Conservation (phyloP, 2,888 invertebrate genomes). For the Heteropelma amictum region DNA sequence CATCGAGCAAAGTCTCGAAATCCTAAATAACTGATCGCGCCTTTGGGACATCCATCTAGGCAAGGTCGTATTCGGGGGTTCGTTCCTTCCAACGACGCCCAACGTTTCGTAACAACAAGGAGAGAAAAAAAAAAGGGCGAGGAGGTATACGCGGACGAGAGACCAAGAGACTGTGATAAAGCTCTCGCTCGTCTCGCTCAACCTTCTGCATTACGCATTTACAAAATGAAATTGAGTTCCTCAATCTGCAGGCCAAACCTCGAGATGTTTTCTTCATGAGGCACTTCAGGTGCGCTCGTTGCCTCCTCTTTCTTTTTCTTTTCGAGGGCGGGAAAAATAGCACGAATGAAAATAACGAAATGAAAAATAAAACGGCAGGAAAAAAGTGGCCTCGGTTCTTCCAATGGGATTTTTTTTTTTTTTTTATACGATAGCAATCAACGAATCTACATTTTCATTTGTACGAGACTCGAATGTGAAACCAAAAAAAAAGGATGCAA, state of each 20-base stretch:
- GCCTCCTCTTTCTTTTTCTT: background rate
- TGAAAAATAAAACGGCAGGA: constrained; percentile 1
- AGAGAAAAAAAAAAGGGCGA: constrained; percentile 1
- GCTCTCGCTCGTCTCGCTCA: constrained; percentile 30
- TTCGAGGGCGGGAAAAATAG: background rate
- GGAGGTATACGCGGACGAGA: background rate
- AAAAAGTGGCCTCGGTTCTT: background rate
- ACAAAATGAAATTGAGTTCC: constrained; percentile 70
- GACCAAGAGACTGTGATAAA: constrained; percentile 26
- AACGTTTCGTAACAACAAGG: constrained; percentile 14
- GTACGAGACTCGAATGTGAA: background rate
- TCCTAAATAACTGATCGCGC: constrained; percentile 71
- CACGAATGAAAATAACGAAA: constrained; percentile 33
- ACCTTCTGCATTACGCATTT: constrained; percentile 66
- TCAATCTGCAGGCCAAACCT: constrained; percentile 60
- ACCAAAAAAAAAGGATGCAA: background rate
- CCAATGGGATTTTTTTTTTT: constrained; percentile 1
- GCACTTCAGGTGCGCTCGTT: constrained; percentile 29
- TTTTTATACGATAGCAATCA: background rate
- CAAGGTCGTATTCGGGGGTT: constrained; percentile 39
- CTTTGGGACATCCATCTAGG: constrained; percentile 60
- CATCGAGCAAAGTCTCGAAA: constrained; percentile 61
- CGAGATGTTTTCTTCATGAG: constrained; percentile 64
- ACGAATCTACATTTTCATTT: constrained; percentile 1
- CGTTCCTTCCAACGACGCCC: constrained; percentile 38